phyloP scores from a whole-genome alignment of 2,797 vertebrate genomes.

The Characodon lateralis region DNA sequence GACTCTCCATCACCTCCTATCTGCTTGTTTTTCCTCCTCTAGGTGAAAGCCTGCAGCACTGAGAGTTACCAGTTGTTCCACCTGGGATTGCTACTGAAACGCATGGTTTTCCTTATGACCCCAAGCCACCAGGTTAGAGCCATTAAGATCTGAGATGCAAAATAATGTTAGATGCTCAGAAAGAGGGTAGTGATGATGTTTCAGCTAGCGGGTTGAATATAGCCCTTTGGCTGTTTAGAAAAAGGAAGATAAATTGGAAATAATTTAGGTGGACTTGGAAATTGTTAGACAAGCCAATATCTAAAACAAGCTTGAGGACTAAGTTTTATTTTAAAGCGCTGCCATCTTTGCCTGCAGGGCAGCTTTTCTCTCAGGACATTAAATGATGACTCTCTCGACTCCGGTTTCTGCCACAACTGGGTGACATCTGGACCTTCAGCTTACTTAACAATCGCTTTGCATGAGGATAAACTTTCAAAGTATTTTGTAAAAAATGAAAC shows the following conservation, averaged over 20 bases:
- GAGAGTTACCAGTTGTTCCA: slow-evolving; percentile 81
- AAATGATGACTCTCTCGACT: not conserved
- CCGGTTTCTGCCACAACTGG: not conserved
- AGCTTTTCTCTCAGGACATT: not conserved
- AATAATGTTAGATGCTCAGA: not conserved
- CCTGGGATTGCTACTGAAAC: slow-evolving; percentile 85
- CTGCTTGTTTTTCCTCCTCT: slow-evolving; percentile 24
- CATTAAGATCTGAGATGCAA: not conserved
- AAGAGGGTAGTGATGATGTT: not conserved
- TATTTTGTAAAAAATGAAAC: not conserved
- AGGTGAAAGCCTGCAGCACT: slow-evolving; percentile 86
- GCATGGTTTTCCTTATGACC: slow-evolving; percentile 92
- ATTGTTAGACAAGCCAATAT: not conserved
- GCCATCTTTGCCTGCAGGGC: not conserved
- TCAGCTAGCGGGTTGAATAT: not conserved
- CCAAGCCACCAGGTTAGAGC: slow-evolving; percentile 87
- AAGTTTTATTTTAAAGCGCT: not conserved
- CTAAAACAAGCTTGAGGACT: not conserved
- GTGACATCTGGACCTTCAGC: not conserved
- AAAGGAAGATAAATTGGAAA: too few relatives aligned
- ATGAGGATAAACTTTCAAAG: not conserved
- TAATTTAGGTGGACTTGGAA: not conserved
- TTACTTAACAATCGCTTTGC: not conserved
- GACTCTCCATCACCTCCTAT: slow-evolving; percentile 14
- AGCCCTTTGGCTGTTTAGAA: not conserved